Base-by-base conservation (phyloP, 2,888 invertebrate species). In the Halictus quadricinctus region DNA sequence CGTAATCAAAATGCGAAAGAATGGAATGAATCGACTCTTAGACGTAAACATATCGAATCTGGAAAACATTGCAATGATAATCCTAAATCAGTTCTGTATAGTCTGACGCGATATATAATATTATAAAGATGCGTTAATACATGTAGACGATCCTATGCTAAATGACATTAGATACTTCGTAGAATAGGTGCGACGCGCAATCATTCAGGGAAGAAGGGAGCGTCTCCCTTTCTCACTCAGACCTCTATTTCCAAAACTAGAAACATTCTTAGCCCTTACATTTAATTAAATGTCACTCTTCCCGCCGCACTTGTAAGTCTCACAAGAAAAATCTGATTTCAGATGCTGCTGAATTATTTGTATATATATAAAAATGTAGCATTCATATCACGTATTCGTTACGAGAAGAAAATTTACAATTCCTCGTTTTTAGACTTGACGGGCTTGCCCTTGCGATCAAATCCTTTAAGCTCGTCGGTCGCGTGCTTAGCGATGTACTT, bases 401-500 rank as follows among this genome's bases (percentile, higher is more conserved):
- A 74, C 43, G 60, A 21, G 72, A 81, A 73, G n/a, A 46, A 73
- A 74, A 83, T 79, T 95, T 96, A 97, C 93, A 97, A 95, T 94
- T 97, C 97, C 36, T 94, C 94, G 74, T 84, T 90, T 36, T 86
- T 87, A 92, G 95, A 95, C 94, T 97, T 96, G 91, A 95, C 95
- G 69, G 95, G 94, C 84, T 96, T 97, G 92, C 99, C 99, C 93
- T 96, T 97, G 88, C 98, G 96, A 95, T 98, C 98, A 95, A 96
- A 99, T 87, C 97, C 97, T 90, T 97, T 97, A 92, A 99, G 96
- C 93, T 98, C 98, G 88, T 96, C 96, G 77, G 98, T 98, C 21
- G 99, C 96, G 90, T 99, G 97, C 94, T 98, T 97, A 74, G 99
- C 97, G 91, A 99, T 97, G 95, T 98, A 99, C 94, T 98, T 98